phyloP scores from a whole-genome alignment of 1,140 invertebrate genomes.

The Ectropis grisescens region DNA sequence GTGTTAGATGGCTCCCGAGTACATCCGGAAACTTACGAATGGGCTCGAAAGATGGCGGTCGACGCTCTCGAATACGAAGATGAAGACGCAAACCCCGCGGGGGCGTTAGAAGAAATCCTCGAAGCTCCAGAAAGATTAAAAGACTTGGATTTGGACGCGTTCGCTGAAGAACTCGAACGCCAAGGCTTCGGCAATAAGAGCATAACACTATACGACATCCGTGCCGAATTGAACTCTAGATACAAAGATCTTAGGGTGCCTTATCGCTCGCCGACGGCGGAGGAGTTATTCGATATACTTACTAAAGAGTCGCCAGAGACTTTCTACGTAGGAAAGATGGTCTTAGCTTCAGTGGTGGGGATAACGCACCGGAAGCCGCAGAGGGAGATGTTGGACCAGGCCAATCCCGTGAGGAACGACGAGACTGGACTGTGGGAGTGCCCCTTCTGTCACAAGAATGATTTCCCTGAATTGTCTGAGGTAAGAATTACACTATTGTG shows the following conservation, averaged over 20 bases:
- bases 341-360: constrained; percentile 81
- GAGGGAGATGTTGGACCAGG: constrained; percentile 93
- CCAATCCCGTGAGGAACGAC: constrained; percentile 94
- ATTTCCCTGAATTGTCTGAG: constrained; percentile 95
- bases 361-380: constrained; percentile 91
- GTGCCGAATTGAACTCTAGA: constrained; percentile 93
- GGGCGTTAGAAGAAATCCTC: constrained; percentile 96
- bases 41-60: constrained; percentile 99
- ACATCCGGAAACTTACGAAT: constrained; percentile 99
- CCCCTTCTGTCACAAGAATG: constrained; percentile 96
- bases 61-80: constrained; percentile 99
- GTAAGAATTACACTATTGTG: constrained; percentile 40
- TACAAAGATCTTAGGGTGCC: constrained; percentile 94
- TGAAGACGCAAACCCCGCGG: constrained; percentile 95
- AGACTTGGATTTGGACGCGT: constrained; percentile 98
- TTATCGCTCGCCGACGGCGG: constrained; percentile 84
- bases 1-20: constrained; percentile 97
- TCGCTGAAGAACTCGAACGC: constrained; percentile 96
- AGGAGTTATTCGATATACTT: constrained; percentile 94
- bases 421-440: constrained; percentile 97
- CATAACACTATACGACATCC: constrained; percentile 97
- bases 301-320: constrained; percentile 97
- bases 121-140: constrained; percentile 95
- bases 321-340: constrained; percentile 93
- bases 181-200: constrained; percentile 98